These are phyloP conservation scores for Cheilinus undulatus DNA, from an alignment of 2,113 vertebrate genomes.

Conservation along the genomic window DNA sequence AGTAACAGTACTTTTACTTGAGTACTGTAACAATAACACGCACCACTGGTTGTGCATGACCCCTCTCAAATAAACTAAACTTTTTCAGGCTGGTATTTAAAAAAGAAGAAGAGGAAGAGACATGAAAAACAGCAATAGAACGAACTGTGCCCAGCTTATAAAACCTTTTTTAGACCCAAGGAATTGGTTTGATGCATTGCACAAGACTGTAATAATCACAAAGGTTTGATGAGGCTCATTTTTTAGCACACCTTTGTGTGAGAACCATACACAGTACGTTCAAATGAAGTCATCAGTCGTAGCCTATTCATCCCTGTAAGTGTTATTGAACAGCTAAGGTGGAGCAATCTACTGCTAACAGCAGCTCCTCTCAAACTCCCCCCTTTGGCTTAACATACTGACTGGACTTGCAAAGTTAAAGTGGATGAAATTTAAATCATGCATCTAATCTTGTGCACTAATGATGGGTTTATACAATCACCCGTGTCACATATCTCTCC, in stretches of 20 bases:
- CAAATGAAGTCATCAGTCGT: slow-evolving; percentile 37
- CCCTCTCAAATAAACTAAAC: not conserved
- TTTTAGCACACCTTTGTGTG: slow-evolving; percentile 12
- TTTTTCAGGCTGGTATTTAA: too few relatives aligned
- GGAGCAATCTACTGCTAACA: slow-evolving; percentile 44
- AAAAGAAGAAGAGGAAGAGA: not conserved
- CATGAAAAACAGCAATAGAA: not conserved
- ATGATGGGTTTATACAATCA: slow-evolving; percentile 53
- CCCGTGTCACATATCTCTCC: slow-evolving; percentile 24
- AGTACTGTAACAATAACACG: too few relatives aligned
- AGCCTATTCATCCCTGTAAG: slow-evolving; percentile 38
- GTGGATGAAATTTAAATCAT: slow-evolving; percentile 55
- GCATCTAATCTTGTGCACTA: slow-evolving; percentile 48
- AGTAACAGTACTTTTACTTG: too few relatives aligned
- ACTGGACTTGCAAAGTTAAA: slow-evolving; percentile 60
- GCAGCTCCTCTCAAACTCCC: slow-evolving; percentile 14
- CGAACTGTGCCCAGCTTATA: not conserved
- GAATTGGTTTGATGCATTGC: slow-evolving; percentile 12
- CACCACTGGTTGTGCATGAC: not conserved
- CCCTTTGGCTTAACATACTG: not conserved
- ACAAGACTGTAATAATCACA: slow-evolving; percentile 16
- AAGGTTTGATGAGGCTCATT: slow-evolving; percentile 27
- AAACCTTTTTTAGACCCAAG: slow-evolving; percentile 12
- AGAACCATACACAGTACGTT: slow-evolving; percentile 6
- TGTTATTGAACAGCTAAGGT: slow-evolving; percentile 56